Percentiles rank a stretch among this genome's conserved stretches.
Evolutionary conservation across 1,140 invertebrate species (phyloP).

Genomic region (Drosophila setifemur): DNA sequence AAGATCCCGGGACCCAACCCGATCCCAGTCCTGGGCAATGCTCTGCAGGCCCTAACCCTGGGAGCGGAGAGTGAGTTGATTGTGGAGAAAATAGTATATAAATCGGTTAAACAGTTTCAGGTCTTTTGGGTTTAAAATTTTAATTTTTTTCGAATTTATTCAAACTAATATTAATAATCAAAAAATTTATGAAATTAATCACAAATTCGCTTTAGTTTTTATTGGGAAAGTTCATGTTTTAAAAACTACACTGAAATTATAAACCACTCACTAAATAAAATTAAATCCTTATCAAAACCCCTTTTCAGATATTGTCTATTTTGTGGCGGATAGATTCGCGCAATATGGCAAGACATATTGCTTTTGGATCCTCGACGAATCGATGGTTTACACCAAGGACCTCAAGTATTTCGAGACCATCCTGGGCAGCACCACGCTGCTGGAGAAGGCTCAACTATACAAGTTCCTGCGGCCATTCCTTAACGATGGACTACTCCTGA

Average conservation of each 20-base stretch:
- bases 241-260: too few species aligned
- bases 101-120: too few species aligned
- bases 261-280: neutral
- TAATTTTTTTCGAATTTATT: too few species aligned
- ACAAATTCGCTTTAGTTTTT: too few species aligned
- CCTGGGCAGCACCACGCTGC: constrained; percentile 52
- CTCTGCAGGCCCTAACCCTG: constrained; percentile 38
- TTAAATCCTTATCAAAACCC: too few species aligned
- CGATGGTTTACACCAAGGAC: constrained; percentile 79
- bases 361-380: constrained; percentile 84
- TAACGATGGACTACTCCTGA: constrained; percentile 80
- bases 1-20: constrained; percentile 44
- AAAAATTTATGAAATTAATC: too few species aligned
- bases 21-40: constrained; percentile 50
- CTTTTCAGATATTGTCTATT: constrained; percentile 36
- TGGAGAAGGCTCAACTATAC: constrained; percentile 72
- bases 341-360: constrained; percentile 77
- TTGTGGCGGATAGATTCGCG: constrained; percentile 33
- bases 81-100: neutral
- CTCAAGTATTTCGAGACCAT: constrained; percentile 52
- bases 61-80: constrained; percentile 57
- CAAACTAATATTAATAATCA: too few species aligned
- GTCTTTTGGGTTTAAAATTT: too few species aligned
- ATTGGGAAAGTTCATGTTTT: too few species aligned
- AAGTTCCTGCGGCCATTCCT: constrained; percentile 80